Evolutionary conservation across 2,113 vertebrate species (phyloP).

Genomic region (cattle (Bos taurus)): ARS-UCD2.0 NC_082638.1:5470501-5471000

Average conservation of each 20-base stretch:
- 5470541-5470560: background rate
- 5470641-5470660: background rate
- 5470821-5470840: background rate
- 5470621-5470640: background rate
- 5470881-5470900: background rate
- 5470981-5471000: background rate
- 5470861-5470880: background rate
- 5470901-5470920: rapidly evolving
- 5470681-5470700: background rate
- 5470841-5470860: background rate
- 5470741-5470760: background rate
- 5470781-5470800: background rate
- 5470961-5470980: background rate
- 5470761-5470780: background rate
- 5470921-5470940: background rate
- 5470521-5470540: background rate
- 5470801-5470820: background rate
- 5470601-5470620: background rate
- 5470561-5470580: background rate
- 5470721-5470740: too few species aligned
- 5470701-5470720: background rate
- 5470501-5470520: background rate
- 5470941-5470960: background rate
- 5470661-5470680: background rate
- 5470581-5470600: too few species aligned